These are phyloP conservation scores for Eulemur albifrons DNA, from an alignment of 2,797 vertebrate species.

Conservation along the genomic window DNA sequence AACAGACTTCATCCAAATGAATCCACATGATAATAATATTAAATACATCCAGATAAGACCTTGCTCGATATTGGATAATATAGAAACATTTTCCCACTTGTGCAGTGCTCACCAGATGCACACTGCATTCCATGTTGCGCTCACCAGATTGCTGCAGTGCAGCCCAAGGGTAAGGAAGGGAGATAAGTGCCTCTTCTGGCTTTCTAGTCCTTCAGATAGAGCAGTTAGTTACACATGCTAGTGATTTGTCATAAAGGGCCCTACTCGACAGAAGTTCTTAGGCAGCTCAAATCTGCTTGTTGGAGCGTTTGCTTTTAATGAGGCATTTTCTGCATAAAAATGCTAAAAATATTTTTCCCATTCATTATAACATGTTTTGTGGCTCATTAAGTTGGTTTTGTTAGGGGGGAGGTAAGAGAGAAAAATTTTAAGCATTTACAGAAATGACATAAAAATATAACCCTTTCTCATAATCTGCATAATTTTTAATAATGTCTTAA, in stretches of 20 bases:
- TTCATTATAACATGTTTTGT: constrained; percentile 68
- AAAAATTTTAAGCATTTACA: constrained; percentile 55
- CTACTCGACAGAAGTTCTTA: constrained; percentile 53
- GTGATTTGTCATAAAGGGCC: constrained; percentile 59
- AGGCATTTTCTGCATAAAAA: constrained; percentile 73
- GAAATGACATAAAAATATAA: constrained; percentile 66
- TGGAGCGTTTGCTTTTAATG: constrained; percentile 71
- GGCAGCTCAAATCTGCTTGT: constrained; percentile 60
- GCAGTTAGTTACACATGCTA: constrained; percentile 50
- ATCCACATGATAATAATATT: background rate
- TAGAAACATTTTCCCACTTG: background rate
- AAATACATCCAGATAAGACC: background rate
- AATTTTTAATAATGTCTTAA: constrained; percentile 63
- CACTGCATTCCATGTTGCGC: background rate
- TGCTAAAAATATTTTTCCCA: constrained; percentile 64
- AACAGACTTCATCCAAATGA: constrained; percentile 22
- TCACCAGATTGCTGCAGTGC: background rate
- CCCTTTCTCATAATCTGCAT: constrained; percentile 54
- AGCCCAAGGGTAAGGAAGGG: background rate
- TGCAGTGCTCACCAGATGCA: background rate
- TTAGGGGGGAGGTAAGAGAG: background rate
- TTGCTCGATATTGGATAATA: background rate
- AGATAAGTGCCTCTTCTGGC: background rate
- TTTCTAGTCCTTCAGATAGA: constrained; percentile 39
- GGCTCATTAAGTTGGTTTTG: constrained; percentile 62